Percentiles rank a stretch among this genome's conserved stretches.
Conservation (phyloP, 2,888 invertebrate species). For the Oscheius sp. region DNA sequence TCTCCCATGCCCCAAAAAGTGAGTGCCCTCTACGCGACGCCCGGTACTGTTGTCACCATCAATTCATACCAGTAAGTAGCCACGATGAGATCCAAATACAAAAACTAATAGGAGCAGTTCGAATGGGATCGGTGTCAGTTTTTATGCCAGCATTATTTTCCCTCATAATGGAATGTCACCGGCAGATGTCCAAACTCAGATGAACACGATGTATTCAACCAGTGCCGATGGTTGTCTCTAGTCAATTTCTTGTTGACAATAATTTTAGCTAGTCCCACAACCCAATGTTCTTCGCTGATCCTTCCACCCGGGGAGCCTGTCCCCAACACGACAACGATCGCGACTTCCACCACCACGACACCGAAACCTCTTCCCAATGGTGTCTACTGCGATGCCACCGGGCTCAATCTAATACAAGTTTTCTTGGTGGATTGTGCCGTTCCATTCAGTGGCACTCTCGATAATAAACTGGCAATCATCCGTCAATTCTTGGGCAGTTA, state of each 20-base stretch:
- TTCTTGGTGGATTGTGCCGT: constrained; percentile 32
- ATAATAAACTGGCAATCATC: constrained; percentile 23
- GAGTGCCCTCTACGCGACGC: background rate
- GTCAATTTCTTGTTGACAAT: background rate
- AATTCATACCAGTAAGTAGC: constrained; percentile 22
- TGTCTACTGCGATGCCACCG: constrained; percentile 22
- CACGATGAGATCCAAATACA: background rate
- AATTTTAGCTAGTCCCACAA: constrained; percentile 19
- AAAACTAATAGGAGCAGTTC: background rate
- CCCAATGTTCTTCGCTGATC: background rate
- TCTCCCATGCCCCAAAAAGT: background rate
- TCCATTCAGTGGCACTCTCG: constrained; percentile 21
- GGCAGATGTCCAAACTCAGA: constrained; percentile 10
- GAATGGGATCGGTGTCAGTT: background rate
- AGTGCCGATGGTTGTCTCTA: background rate
- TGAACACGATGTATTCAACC: constrained; percentile 19
- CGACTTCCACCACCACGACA: constrained; percentile 13
- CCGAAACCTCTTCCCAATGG: constrained; percentile 3
- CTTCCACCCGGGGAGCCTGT: constrained; percentile 3
- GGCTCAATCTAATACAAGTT: background rate
- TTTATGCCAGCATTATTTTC: constrained; percentile 28
- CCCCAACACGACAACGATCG: background rate
- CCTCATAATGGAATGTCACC: constrained; percentile 11
- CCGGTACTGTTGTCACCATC: constrained; percentile 9
- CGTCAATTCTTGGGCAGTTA: constrained; percentile 23